Evolutionary conservation across 2,888 invertebrate species (phyloP).

Genomic region (Drosophila suboccidentalis): DNA sequence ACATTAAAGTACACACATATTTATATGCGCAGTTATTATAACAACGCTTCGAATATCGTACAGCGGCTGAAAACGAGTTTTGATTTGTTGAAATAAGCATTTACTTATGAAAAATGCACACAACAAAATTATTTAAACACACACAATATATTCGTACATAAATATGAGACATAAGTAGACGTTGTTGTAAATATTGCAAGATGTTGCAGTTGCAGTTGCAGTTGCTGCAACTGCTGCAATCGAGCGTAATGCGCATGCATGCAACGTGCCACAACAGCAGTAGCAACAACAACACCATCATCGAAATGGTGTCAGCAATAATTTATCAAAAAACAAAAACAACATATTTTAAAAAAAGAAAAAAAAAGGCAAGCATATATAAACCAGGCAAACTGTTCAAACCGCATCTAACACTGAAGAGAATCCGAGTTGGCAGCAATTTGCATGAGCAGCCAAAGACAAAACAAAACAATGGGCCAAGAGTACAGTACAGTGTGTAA

Average conservation of each 20-base stretch:
- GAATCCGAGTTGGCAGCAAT: constrained; percentile 58
- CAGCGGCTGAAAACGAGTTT: constrained; percentile 68
- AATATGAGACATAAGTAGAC: constrained; percentile 47
- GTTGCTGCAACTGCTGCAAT: constrained; percentile 74
- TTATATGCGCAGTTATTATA: constrained; percentile 65
- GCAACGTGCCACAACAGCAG: constrained; percentile 60
- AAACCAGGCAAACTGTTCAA: constrained; percentile 64
- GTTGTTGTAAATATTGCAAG: constrained; percentile 68
- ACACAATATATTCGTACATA: constrained; percentile 20
- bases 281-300: constrained; percentile 51
- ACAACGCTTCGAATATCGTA: constrained; percentile 61
- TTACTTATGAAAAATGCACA: constrained; percentile 53
- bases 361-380: constrained; percentile 46
- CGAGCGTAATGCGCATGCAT: constrained; percentile 75
- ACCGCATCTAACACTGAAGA: constrained; percentile 66
- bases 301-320: constrained; percentile 71
- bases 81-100: constrained; percentile 65
- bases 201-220: constrained; percentile 58
- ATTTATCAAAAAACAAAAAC: constrained; percentile 45
- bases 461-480: constrained; percentile 69
- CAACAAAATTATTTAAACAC: constrained; percentile 35
- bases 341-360: constrained; percentile 27
- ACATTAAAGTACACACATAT: constrained; percentile 42
- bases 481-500: constrained; percentile 3
- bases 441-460: constrained; percentile 61